These are phyloP conservation scores for Eubasilissa splendida DNA, from an alignment of 2,888 invertebrate genomes.

Conservation along the genomic window DNA sequence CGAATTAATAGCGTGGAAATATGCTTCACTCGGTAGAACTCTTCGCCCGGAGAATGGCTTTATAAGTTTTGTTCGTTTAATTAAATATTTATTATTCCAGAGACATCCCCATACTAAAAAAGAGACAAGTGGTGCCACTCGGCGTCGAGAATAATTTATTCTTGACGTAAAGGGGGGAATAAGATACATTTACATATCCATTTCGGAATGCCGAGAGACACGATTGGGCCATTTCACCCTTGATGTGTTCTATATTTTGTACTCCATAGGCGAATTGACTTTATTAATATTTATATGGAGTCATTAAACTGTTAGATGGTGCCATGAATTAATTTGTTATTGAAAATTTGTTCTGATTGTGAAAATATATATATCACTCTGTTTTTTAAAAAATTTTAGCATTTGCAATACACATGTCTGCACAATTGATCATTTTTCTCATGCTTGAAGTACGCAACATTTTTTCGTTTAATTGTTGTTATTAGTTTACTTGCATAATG, in stretches of 20 bases:
- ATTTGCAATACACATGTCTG: no score
- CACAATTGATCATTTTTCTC: no score
- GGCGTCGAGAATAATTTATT: slow-evolving; percentile 42
- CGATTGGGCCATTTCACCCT: slow-evolving; percentile 13
- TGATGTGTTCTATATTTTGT: slow-evolving; percentile 15
- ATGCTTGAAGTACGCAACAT: no score
- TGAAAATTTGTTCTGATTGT: no score
- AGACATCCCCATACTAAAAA: slow-evolving; percentile 49
- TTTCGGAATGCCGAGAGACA: slow-evolving; percentile 35
- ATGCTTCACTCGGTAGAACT: slow-evolving; percentile 24
- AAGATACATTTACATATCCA: slow-evolving; percentile 42
- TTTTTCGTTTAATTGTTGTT: no score
- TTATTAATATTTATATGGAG: slow-evolving; percentile 15
- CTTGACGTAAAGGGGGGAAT: slow-evolving; percentile 30
- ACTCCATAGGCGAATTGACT: background rate
- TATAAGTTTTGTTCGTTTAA: slow-evolving; percentile 51
- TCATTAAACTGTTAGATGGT: background rate
- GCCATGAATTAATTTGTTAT: background rate
- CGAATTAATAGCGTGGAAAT: slow-evolving; percentile 51
- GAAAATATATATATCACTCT: no score
- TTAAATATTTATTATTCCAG: slow-evolving; percentile 50
- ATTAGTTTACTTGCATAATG: no score
- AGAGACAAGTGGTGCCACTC: slow-evolving; percentile 38
- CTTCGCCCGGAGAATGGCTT: slow-evolving; percentile 40
- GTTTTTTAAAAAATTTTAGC: no score